These are phyloP conservation scores for Boulengeromyrus knoepffleri DNA, from an alignment of 2,113 vertebrate species.

Conservation along the genomic window DNA sequence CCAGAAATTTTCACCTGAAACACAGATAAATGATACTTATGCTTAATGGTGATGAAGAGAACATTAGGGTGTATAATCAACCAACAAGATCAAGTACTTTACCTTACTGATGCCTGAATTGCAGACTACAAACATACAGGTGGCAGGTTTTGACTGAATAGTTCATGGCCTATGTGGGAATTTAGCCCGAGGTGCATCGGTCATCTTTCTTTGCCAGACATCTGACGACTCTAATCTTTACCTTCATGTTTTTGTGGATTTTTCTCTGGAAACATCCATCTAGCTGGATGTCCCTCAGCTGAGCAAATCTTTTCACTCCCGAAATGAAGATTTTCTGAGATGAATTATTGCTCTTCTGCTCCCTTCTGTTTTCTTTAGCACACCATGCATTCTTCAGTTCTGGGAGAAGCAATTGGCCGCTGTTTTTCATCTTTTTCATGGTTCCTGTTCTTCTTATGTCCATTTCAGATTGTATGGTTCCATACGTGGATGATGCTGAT, in stretches of 20 bases:
- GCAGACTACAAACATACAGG: neutral
- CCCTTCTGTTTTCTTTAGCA: neutral
- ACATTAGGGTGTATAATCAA: neutral
- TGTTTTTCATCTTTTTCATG: neutral
- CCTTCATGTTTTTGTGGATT: neutral
- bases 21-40: neutral
- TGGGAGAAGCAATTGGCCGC: neutral
- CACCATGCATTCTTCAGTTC: neutral
- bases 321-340: neutral
- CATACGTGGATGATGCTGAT: constrained; percentile 72
- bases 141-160: neutral
- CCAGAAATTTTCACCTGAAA: neutral
- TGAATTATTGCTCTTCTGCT: neutral
- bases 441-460: neutral
- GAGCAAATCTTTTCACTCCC: neutral
- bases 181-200: neutral
- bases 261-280: neutral
- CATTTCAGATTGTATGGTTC: constrained; percentile 68
- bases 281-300: neutral
- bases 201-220: neutral
- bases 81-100: neutral
- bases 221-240: neutral
- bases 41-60: neutral
- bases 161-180: neutral
- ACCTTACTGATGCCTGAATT: neutral